phyloP scores from a whole-genome alignment of 2,888 invertebrate genomes.

The Graphium colonna region DNA sequence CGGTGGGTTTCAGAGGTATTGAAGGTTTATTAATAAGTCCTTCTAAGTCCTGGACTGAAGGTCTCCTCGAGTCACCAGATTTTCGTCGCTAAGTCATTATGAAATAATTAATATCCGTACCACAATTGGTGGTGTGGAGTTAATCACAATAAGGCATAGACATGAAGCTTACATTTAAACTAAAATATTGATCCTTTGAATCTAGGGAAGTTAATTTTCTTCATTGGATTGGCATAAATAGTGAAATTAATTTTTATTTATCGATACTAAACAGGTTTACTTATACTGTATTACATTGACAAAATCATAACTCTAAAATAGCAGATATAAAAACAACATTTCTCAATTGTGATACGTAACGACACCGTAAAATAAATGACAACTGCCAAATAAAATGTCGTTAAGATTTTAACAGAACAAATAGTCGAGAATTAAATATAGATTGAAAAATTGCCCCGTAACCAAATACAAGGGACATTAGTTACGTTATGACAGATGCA shows the following conservation, averaged over 20 bases:
- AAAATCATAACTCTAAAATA: not conserved
- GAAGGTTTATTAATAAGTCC: conserved; percentile 95
- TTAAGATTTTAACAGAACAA: conserved; percentile 30
- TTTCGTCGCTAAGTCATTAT: conserved; percentile 84
- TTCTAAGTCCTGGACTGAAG: conserved; percentile 94
- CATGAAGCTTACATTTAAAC: not conserved
- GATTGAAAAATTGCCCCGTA: conserved; percentile 42
- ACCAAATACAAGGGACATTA: conserved; percentile 48
- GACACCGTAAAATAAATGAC: not conserved
- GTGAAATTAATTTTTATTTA: too few relatives aligned
- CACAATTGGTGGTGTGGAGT: conserved; percentile 28
- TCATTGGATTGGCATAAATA: too few relatives aligned
- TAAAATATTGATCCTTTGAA: not conserved
- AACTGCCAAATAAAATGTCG: conserved; percentile 30
- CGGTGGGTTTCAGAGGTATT: conserved; percentile 90
- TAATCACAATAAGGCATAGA: conserved; percentile 48
- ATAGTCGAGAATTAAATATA: conserved; percentile 31
- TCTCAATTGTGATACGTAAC: not conserved
- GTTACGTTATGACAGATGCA: conserved; percentile 61
- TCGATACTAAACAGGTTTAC: too few relatives aligned
- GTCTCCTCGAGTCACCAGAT: conserved; percentile 93
- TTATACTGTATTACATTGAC: not conserved
- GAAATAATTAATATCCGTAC: conserved; percentile 31
- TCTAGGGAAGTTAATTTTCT: not conserved
- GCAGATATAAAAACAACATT: not conserved